Conservation (phyloP, 1,140 invertebrate genomes). For the Saxidomus purpurata region DNA sequence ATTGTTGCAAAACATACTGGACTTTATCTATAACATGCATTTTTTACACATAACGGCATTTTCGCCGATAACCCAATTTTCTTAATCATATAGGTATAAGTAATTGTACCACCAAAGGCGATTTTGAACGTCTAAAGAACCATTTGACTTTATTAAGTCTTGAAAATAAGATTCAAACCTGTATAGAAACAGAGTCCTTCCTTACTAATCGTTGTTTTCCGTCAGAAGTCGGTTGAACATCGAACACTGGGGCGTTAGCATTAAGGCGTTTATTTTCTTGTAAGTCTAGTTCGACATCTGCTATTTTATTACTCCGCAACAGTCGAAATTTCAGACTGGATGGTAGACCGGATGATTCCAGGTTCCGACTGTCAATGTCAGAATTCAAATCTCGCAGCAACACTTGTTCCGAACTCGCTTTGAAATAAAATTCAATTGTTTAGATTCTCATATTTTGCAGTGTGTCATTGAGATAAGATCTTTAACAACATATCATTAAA, state of each 20-base stretch:
- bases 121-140: too few relatives aligned
- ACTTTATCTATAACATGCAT: too few relatives aligned
- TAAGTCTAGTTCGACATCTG: neutral
- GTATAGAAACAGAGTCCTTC: neutral
- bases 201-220: constrained; percentile 27
- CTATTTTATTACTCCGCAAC: neutral
- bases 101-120: too few relatives aligned
- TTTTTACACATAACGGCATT: too few relatives aligned
- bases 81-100: too few relatives aligned
- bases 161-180: neutral
- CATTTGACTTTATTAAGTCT: too few relatives aligned
- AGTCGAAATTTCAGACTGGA: neutral
- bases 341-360: constrained; percentile 16
- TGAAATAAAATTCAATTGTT: neutral
- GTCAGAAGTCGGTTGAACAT: neutral
- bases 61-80: too few relatives aligned
- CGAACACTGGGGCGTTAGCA: constrained; percentile 25
- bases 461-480: too few relatives aligned
- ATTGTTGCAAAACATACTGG: too few relatives aligned
- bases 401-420: neutral
- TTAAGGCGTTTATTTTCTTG: constrained; percentile 29
- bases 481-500: too few relatives aligned
- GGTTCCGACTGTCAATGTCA: neutral
- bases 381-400: constrained; percentile 12
- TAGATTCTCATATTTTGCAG: too few relatives aligned